A percentile compares a stretch with the other conserved stretches of the same genome.
These are phyloP conservation scores for Pachyseris speciosa DNA, from an alignment of 64 coral and sea anemone genomes.

Conservation along the genomic window DNA sequence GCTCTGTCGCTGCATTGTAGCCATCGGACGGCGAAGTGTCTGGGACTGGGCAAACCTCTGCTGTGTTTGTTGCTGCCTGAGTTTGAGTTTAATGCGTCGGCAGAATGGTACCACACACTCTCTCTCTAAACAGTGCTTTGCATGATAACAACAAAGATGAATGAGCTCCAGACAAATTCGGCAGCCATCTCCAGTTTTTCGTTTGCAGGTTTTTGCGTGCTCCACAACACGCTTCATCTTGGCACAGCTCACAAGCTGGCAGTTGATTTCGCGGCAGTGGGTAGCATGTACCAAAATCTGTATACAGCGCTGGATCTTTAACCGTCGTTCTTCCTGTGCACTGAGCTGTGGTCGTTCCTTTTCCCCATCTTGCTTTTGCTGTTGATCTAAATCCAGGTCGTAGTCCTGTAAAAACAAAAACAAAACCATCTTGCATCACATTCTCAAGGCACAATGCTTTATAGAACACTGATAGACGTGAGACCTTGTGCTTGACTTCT, in stretches of 20 bases:
- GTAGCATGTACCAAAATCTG: conserved; percentile 94
- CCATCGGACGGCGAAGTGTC: conserved; percentile 90
- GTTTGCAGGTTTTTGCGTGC: conserved; percentile 91
- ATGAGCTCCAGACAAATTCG: conserved; percentile 97
- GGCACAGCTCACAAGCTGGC: conserved; percentile 80
- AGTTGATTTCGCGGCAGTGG: conserved; percentile 70
- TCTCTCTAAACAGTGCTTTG: conserved; percentile 90
- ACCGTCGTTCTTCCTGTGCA: conserved; percentile 81
- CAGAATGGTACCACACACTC: conserved; percentile 97
- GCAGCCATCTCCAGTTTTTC: conserved; percentile 86
- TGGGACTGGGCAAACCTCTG: conserved; percentile 90
- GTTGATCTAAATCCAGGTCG: conserved; percentile 94
- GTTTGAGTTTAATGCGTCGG: conserved; percentile 93
- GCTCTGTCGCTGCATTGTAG: conserved; percentile 67
- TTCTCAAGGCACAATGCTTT: not conserved
- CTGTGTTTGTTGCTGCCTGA: conserved; percentile 91
- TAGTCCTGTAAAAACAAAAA: conserved; percentile 69
- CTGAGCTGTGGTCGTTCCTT: conserved; percentile 64
- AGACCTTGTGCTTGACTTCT: no score
- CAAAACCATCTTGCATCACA: no score
- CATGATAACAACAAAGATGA: conserved; percentile 96
- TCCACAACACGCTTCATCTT: conserved; percentile 98
- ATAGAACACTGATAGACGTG: no score
- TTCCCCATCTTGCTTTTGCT: conserved; percentile 70
- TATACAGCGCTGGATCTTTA: conserved; percentile 96